Conservation (phyloP, 2,113 vertebrate species). For the Platycercus adscitus region DNA sequence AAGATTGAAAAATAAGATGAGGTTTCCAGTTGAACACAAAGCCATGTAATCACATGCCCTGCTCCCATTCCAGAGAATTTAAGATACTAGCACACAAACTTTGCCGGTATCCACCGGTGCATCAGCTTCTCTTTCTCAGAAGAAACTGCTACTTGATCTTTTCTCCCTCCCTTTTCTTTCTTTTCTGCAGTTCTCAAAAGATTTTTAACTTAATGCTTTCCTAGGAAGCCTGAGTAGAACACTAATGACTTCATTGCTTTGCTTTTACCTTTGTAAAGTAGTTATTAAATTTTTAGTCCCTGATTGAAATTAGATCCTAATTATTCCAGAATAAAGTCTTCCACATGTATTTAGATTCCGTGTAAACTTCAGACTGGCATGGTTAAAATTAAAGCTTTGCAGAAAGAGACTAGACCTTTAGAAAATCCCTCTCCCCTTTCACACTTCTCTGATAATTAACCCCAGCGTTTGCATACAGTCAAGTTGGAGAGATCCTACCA, state of each 20-base stretch:
- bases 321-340: conserved; percentile 55
- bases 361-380: conserved; percentile 47
- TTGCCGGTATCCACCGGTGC: neutral
- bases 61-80: neutral
- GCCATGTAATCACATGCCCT: neutral
- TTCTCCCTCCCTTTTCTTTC: neutral
- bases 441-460: conserved; percentile 47
- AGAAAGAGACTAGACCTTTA: conserved; percentile 22
- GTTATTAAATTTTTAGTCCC: conserved; percentile 46
- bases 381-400: conserved; percentile 47
- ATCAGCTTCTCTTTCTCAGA: neutral
- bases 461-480: neutral
- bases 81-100: neutral
- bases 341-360: conserved; percentile 25
- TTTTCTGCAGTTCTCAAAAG: conserved; percentile 12
- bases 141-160: neutral
- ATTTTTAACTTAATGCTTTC: neutral
- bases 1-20: conserved; percentile 44
- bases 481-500: neutral
- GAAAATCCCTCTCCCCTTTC: conserved; percentile 23
- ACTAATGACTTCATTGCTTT: conserved; percentile 41
- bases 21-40: conserved; percentile 17
- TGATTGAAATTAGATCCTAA: conserved; percentile 53
- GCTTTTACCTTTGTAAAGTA: conserved; percentile 46
- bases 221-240: conserved; percentile 13